A percentile compares a stretch with the other conserved stretches of the same genome.
These are phyloP conservation scores for Cephus pulcher DNA, from an alignment of 2,888 invertebrate genomes.

Conservation along the genomic window DNA sequence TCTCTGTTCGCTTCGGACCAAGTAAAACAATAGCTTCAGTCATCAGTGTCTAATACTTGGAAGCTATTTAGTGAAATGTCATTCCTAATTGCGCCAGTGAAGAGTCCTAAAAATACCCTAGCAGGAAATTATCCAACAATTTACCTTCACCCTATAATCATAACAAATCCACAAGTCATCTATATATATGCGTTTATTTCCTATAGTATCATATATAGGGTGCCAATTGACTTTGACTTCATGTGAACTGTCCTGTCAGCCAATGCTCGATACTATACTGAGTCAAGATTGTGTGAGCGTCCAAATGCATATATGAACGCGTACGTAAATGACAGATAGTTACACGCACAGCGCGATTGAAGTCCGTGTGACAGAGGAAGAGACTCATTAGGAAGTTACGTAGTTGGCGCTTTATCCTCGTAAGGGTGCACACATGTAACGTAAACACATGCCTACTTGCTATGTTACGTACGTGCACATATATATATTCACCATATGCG, in stretches of 20 bases:
- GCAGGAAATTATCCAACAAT: neutral
- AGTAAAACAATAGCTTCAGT: neutral
- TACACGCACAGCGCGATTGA: neutral
- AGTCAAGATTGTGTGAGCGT: conserved; percentile 11
- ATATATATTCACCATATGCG: neutral
- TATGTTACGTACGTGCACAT: neutral
- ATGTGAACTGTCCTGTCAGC: conserved; percentile 30
- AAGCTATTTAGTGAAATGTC: neutral
- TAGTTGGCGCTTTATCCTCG: conserved; percentile 37
- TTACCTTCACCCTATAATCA: neutral
- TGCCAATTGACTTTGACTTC: conserved; percentile 43
- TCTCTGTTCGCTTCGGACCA: neutral
- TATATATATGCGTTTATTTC: neutral
- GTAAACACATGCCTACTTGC: conserved; percentile 24
- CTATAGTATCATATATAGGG: neutral
- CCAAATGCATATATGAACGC: conserved; percentile 17
- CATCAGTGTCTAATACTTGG: neutral
- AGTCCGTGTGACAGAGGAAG: conserved; percentile 46
- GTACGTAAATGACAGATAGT: conserved; percentile 2
- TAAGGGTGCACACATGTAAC: conserved; percentile 25
- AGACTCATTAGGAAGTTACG: conserved; percentile 49
- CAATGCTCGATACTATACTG: neutral
- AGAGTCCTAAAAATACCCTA: neutral
- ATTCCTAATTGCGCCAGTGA: neutral
- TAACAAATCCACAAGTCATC: neutral